Evolutionary conservation across 2,113 vertebrate species (phyloP), one percentile per base, ranked within the genome.

Genomic region (Phycodurus eques): DNA sequence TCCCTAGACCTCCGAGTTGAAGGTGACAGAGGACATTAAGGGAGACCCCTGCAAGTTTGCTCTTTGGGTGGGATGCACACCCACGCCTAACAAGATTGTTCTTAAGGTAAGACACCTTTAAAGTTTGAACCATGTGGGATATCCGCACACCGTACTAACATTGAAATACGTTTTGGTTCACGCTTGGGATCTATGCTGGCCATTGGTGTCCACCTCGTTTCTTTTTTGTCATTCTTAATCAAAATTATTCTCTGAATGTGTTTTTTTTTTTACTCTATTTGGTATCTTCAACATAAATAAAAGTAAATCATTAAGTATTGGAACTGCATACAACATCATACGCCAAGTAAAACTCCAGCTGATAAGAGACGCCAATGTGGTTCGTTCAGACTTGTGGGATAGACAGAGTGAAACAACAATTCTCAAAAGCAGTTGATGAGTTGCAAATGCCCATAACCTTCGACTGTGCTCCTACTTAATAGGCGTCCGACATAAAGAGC

Each of bases 41-140:
- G 97, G 98, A 77, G 98, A 99, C 85, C 95, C 97, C 62, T 99
- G 98, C 90, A 99, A 99, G 84, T 99, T 99, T 93, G 97, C 97
- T 82, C 88, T 99, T 0, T 99, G 98, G 97, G 91, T 98, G 47
- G 98, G 98, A 77, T 94, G 97, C 76, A 99, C 98, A 0, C 97
- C 97, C 4, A 98, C 98, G n/a, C 97, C 96, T 54, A 99, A 99
- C 89, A 99, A 99, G 92, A 99, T 99, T 78, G 98, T 99, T 75
- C 95, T 99, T 64, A 99, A 99, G 96, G 98, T 99, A 94, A 74
- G 22, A 61, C 35, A 39, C 7, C 10, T 61, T 59, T 39, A 9
- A 68, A 53, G 73, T 85, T 74, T 3, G 69, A 81, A 73, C 44
- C 57, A 67, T 75, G 53, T 51, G 20, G 51, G 14, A 70, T 73